These are phyloP conservation scores for Poecilia wingei DNA, from an alignment of 2,797 vertebrate species.

Conservation along the genomic window DNA sequence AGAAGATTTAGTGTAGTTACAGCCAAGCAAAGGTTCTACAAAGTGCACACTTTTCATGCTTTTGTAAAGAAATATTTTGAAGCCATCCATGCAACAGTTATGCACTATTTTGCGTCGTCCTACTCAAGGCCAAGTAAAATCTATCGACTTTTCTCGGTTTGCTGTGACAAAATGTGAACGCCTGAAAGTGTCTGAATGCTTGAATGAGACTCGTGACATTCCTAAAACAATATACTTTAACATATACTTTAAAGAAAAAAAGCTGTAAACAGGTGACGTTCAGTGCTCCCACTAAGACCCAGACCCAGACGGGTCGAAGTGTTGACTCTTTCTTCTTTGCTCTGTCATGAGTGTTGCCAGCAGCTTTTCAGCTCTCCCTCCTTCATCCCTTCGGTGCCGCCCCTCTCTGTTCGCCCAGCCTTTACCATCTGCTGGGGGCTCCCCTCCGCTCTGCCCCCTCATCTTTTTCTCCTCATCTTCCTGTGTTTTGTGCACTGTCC, in stretches of 20 bases:
- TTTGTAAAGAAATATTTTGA: neutral
- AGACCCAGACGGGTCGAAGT: slow-evolving; percentile 36
- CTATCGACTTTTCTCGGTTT: neutral
- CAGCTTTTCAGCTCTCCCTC: slow-evolving; percentile 43
- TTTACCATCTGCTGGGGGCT: slow-evolving; percentile 80
- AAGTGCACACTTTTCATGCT: neutral
- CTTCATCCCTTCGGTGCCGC: slow-evolving; percentile 38
- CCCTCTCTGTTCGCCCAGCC: slow-evolving; percentile 60
- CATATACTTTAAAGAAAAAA: neutral
- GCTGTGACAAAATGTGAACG: neutral
- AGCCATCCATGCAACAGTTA: no score
- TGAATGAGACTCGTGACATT: neutral
- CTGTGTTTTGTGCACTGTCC: slow-evolving; percentile 78
- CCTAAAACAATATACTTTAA: neutral
- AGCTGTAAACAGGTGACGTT: neutral
- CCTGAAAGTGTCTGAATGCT: neutral
- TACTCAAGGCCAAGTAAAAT: neutral
- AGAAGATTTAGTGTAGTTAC: no score
- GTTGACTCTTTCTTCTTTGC: slow-evolving; percentile 20
- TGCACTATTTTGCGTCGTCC: neutral
- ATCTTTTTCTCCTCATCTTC: slow-evolving; percentile 81
- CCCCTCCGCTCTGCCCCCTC: slow-evolving; percentile 72
- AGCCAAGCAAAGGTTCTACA: neutral
- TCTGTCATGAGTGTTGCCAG: slow-evolving; percentile 47
- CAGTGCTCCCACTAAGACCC: slow-evolving; percentile 16